Base-by-base conservation (phyloP, 2,797 vertebrate species). In the Synanceia verrucosa region DNA sequence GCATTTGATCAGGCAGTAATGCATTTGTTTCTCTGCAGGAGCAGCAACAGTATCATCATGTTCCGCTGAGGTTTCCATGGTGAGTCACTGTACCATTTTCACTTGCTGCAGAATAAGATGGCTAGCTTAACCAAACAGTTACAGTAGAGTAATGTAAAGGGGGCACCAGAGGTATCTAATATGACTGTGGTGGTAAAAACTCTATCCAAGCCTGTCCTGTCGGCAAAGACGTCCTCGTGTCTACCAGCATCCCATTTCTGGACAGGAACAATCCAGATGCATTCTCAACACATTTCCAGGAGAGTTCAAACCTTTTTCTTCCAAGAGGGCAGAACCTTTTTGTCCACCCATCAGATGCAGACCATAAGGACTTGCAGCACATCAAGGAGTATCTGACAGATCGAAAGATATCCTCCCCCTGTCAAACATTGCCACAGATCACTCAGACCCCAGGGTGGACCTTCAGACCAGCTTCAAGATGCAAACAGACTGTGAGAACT, bases 1-100 rank as follows among this genome's bases (percentile, higher is more conserved):
- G n/a, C 9, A 44, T 21, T 28, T 36, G 8, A 8, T 2, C 23
- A 46, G 33, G 81, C 70, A 81, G 84, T 9, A 46, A 61, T 72
- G 51, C 21, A 33, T 59, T 23, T 64, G 62, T 37, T 43, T 71
- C 65, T 59, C 55, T 80, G 53, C 62, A 58, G 52, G 19, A 76
- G 59, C 58, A 65, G 62, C 69, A 65, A 81, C 34, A 84, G 74
- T 74, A 70, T 66, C 81, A 72, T 82, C 60, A 59, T 76, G 66
- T 79, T 86, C 56, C 76, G 80, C 61, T 59, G 63, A 50, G 48
- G 78, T 88, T 78, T 81, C 83, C 78, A 81, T 85, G 82, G 84
- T 46, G 79, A 86, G 33, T 65, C 70, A 76, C 21, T 70, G 70
- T 58, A 50, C 50, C 73, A 79, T 60, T 77, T 72, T 80, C 57